A percentile compares a stretch with the other conserved stretches of the same genome.
phyloP scores from a whole-genome alignment of 1,140 invertebrate genomes.

The Trachymyrmex cornetzi region DNA sequence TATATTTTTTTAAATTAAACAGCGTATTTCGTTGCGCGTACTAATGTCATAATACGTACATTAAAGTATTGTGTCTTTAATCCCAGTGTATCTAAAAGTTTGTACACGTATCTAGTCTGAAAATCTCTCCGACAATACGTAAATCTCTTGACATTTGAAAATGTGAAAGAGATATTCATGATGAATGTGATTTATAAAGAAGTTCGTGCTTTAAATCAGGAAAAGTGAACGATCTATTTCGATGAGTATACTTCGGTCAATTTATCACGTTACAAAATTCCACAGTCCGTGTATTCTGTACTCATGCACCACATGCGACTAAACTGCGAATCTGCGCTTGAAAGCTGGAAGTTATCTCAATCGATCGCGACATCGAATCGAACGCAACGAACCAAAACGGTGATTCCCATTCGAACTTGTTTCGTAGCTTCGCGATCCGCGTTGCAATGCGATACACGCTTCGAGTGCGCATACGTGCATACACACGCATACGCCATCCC shows the following conservation, averaged over 20 bases:
- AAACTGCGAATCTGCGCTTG: constrained; percentile 57
- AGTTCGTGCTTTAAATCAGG: not conserved
- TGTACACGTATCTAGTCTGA: not conserved
- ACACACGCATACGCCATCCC: constrained; percentile 14
- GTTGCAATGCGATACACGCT: constrained; percentile 51
- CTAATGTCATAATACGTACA: not conserved
- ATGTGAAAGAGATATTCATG: not conserved
- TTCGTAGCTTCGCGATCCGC: constrained; percentile 20
- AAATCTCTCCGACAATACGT: not conserved
- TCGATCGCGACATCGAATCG: constrained; percentile 60
- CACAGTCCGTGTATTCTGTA: constrained; percentile 2
- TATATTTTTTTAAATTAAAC: not conserved
- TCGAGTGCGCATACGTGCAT: constrained; percentile 42
- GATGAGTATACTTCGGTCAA: constrained; percentile 28
- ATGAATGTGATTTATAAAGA: constrained; percentile 21
- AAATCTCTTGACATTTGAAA: not conserved
- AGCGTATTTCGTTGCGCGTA: not conserved
- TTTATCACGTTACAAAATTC: constrained; percentile 41
- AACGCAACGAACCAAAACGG: constrained; percentile 45
- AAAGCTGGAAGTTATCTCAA: constrained; percentile 63
- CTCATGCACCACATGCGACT: constrained; percentile 16
- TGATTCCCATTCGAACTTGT: constrained; percentile 53
- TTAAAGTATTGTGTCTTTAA: not conserved
- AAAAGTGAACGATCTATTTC: constrained; percentile 17
- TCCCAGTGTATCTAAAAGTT: not conserved